Base-by-base conservation (phyloP, 2,113 vertebrate genomes). In the Psilopsiagon aymara region DNA sequence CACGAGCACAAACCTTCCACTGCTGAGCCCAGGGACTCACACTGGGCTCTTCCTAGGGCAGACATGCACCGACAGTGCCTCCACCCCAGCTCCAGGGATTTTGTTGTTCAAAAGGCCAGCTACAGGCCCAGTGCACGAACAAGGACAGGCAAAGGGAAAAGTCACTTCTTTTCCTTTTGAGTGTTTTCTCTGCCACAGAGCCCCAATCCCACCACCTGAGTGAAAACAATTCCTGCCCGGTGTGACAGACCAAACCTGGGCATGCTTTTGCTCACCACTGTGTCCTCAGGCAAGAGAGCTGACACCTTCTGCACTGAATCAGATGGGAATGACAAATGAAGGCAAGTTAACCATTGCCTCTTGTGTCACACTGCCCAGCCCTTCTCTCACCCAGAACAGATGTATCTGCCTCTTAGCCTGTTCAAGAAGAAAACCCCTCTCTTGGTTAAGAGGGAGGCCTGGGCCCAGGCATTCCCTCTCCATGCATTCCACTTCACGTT, bases 1-100 rank as follows among this genome's bases (percentile, higher is more conserved):
- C 63, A 13, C 13, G 13, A 67, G 29, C 52, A 52, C 23, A 6
- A 20, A 23, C 35, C 46, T 68, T 6, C 28, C 33, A 1, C 46
- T 17, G 18, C 69, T 9, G n/a, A 46, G 51, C 68, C 55, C n/a
- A 7, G 70, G 29, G 60, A 31, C 14, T 31, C 28, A 6, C 31
- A 2, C 19, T 4, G 17, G 37, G 35, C 11, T 52, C 25, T 59
- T 46, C 31, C 53, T 3, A 10, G 37, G 37, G 46, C 29, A 43
- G 43, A 4, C 25, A 2, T 3, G 1, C 3, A 9, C 78, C 13
- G 19, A 8, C 17, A 49, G 46, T 1, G 2, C 29, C n/a, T 44
- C 33, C 25, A 9, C 9, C 25, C 28, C 68, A 39, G 63, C 57
- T 29, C 35, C 33, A 2, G n/a, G 31, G 21, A 64, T 47, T 64